A percentile compares a stretch with the other conserved stretches of the same genome.
phyloP scores from a whole-genome alignment of 2,888 invertebrate species.

The Escarpia spicata region DNA sequence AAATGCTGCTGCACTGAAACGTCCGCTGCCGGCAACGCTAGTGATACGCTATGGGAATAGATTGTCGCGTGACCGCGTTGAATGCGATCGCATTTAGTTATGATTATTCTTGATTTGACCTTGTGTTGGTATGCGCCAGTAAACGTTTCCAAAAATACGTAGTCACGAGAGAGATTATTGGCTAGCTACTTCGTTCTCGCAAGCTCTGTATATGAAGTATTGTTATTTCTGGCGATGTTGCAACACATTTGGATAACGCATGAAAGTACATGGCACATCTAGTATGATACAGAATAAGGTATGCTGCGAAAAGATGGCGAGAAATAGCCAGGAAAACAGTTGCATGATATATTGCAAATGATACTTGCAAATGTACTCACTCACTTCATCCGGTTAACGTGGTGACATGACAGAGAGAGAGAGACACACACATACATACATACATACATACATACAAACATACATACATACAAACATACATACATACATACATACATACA shows the following conservation, averaged over 20 bases:
- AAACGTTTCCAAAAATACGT: neutral
- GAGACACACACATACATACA: neutral
- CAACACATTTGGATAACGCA: neutral
- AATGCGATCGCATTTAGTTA: neutral
- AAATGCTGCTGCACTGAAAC: neutral
- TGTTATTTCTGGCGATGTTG: neutral
- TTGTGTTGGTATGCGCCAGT: neutral
- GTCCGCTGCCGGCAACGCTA: neutral
- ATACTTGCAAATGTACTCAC: no score
- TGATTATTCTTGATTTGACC: neutral
- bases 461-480: neutral
- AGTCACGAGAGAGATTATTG: neutral
- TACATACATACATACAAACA: neutral
- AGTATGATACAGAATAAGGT: no score
- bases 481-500: neutral
- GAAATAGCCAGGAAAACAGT: no score
- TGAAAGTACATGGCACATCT: neutral
- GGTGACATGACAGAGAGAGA: no score
- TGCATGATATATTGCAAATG: no score
- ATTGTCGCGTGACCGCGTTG: neutral
- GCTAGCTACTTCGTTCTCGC: neutral
- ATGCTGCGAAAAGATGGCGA: no score
- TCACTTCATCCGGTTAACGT: no score
- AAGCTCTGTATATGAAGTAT: neutral
- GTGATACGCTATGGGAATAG: neutral